phyloP scores from a whole-genome alignment of 2,888 invertebrate species.

The Drosophila falleni region DNA sequence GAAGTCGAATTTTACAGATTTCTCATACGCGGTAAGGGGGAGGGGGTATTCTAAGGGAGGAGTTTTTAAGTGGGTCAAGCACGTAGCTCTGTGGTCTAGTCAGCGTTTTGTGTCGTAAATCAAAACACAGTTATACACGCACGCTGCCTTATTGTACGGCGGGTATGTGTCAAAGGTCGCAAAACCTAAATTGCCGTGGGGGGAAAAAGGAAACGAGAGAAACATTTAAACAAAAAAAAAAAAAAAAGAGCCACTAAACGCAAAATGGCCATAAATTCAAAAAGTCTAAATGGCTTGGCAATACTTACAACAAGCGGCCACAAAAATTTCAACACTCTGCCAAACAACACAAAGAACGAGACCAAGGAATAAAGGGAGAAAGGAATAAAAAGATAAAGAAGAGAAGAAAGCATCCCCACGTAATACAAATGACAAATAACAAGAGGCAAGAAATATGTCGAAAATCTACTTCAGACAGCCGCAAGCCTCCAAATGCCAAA shows the following conservation, averaged over 20 bases:
- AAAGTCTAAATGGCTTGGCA: constrained; percentile 73
- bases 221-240: constrained; percentile 42
- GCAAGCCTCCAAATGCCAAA: constrained; percentile 58
- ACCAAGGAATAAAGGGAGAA: background rate
- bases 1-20: constrained; percentile 8
- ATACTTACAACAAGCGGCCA: constrained; percentile 43
- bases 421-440: constrained; percentile 77
- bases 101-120: constrained; percentile 50
- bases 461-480: constrained; percentile 76
- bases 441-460: constrained; percentile 72
- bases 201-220: too few species aligned
- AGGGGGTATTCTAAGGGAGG: background rate
- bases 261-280: constrained; percentile 78
- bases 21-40: background rate
- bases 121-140: constrained; percentile 48
- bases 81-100: constrained; percentile 31
- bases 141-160: constrained; percentile 19
- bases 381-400: background rate
- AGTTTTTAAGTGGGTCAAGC: constrained; percentile 54
- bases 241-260: constrained; percentile 61
- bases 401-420: constrained; percentile 26
- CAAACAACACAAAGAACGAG: constrained; percentile 18
- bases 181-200: constrained; percentile 60
- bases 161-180: constrained; percentile 61
- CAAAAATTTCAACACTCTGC: constrained; percentile 38